These are phyloP conservation scores for Phalacrocorax brasilianus DNA, from an alignment of 2,113 vertebrate species.

Conservation along the genomic window DNA sequence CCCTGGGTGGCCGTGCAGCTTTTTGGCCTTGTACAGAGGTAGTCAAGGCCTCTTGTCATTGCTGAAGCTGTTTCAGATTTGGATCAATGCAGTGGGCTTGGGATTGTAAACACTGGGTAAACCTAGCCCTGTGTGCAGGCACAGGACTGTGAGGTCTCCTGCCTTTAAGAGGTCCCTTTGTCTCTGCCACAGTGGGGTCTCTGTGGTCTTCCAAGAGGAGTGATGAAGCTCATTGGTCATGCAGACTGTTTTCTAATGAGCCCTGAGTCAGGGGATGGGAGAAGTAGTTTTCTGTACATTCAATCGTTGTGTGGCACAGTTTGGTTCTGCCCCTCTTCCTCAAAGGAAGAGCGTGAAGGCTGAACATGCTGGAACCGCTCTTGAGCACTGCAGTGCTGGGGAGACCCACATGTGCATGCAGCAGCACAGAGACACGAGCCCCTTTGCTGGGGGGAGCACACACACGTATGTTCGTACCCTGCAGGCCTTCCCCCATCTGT, in stretches of 20 bases:
- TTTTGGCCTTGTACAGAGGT: neutral
- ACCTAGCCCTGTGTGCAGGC: neutral
- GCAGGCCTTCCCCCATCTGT: too few species aligned
- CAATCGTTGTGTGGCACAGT: neutral
- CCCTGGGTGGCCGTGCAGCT: neutral
- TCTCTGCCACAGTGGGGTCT: neutral
- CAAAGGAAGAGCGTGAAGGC: neutral
- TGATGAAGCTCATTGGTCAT: neutral
- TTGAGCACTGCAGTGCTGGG: neutral
- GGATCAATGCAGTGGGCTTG: neutral
- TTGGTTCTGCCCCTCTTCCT: neutral
- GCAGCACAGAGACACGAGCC: neutral
- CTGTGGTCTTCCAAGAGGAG: neutral
- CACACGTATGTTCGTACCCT: fast-evolving
- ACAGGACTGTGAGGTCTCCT: neutral
- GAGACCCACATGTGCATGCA: neutral
- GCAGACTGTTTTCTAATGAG: neutral
- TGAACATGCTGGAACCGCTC: neutral
- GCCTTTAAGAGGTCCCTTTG: neutral
- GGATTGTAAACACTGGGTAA: neutral
- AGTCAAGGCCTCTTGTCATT: neutral
- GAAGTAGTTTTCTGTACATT: neutral
- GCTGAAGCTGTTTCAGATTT: neutral
- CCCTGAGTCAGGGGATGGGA: neutral
- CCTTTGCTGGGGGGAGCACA: neutral